phyloP scores from a whole-genome alignment of 2,797 vertebrate genomes.

The Carcharodon carcharias region DNA sequence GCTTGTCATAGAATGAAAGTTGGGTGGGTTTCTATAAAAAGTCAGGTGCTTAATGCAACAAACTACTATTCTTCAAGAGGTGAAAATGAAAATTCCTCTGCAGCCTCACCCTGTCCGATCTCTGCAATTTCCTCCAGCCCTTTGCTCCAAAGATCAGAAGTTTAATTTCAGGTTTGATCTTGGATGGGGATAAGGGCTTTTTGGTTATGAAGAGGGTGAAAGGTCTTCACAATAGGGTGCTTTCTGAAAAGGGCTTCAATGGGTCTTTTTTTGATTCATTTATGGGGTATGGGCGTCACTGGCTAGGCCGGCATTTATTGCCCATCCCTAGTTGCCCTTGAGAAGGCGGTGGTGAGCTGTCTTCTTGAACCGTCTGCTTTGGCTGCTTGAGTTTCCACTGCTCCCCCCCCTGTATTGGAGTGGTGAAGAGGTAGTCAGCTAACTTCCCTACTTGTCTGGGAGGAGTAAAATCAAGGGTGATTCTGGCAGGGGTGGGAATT shows the following conservation, averaged over 20 bases:
- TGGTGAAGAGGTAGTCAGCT: background rate
- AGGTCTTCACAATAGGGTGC: no score
- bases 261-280: no score
- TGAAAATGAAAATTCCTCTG: background rate
- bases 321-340: no score
- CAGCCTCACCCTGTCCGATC: background rate
- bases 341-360: no score
- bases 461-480: background rate
- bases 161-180: background rate
- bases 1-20: background rate
- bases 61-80: background rate
- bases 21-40: background rate
- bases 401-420: background rate
- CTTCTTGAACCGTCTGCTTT: background rate
- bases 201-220: background rate
- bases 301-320: no score
- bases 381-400: background rate
- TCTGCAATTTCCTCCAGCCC: background rate
- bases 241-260: background rate
- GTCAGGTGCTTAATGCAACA: background rate
- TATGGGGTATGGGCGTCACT: no score
- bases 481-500: background rate
- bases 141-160: background rate
- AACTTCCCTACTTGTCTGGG: background rate
- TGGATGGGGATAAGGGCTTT: background rate